These are phyloP conservation scores for Acropternis orthonyx DNA, from an alignment of 2,797 vertebrate genomes.

Conservation along the genomic window DNA sequence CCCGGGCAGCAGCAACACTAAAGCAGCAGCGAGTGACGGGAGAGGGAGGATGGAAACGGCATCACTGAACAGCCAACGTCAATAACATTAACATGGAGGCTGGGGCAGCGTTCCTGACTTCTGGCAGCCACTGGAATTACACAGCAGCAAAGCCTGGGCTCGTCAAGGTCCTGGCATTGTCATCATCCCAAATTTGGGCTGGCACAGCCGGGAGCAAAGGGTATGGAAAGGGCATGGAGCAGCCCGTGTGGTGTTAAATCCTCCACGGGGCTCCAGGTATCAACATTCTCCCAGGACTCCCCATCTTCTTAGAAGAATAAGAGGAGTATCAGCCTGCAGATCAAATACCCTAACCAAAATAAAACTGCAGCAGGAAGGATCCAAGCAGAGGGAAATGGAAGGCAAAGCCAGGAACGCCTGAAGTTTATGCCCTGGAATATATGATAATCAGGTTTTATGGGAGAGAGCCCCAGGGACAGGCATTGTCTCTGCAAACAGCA, in stretches of 20 bases:
- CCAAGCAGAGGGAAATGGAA: not conserved
- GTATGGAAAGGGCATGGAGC: rapidly evolving
- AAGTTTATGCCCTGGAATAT: slow-evolving; percentile 73
- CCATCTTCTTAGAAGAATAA: slow-evolving; percentile 32
- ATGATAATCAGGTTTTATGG: slow-evolving; percentile 74
- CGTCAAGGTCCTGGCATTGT: rapidly evolving
- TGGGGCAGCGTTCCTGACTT: not conserved
- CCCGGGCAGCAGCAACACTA: not conserved
- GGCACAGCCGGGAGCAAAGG: not conserved
- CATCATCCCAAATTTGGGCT: rapidly evolving
- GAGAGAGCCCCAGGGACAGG: slow-evolving; percentile 67
- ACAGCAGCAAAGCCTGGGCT: not conserved
- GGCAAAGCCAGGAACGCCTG: not conserved
- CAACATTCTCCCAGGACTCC: slow-evolving; percentile 52
- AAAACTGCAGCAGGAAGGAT: not conserved
- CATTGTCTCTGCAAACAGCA: slow-evolving; percentile 72
- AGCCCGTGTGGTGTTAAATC: not conserved
- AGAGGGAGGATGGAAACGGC: not conserved
- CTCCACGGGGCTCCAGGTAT: slow-evolving; percentile 32
- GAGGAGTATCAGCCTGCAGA: not conserved
- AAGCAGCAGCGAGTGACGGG: not conserved
- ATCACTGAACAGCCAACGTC: not conserved
- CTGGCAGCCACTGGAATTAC: rapidly evolving
- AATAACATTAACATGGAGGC: rapidly evolving
- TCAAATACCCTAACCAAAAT: not conserved